Conservation (phyloP, 2,888 invertebrate species). For the Pterostichus madidus region DNA sequence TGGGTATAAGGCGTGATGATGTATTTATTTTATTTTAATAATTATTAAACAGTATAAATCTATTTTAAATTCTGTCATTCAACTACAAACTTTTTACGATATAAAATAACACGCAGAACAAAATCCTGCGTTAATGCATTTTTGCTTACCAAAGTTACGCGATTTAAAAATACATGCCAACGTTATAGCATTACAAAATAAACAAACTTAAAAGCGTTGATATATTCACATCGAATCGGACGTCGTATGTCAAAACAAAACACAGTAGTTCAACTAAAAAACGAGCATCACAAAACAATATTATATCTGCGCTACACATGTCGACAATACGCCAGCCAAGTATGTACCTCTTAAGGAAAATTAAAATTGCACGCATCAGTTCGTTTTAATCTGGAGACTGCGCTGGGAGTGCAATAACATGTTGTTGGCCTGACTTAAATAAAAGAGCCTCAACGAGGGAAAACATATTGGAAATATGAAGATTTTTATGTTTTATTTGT, state of each 20-base stretch:
- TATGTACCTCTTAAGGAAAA: conserved; percentile 62
- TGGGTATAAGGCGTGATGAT: too few species aligned
- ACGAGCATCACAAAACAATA: conserved; percentile 5
- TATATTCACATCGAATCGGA: conserved; percentile 58
- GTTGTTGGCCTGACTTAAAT: conserved; percentile 12
- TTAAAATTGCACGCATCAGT: conserved; percentile 63
- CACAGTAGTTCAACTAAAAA: conserved; percentile 25
- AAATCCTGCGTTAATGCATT: conserved; percentile 19
- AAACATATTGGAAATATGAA: conserved; percentile 29
- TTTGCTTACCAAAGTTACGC: conserved; percentile 20
- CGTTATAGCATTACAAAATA: conserved; percentile 61
- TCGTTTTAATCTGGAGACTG: conserved; percentile 28
- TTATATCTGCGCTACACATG: conserved; percentile 11
- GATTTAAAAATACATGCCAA: conserved; percentile 16
- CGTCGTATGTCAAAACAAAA: conserved; percentile 40
- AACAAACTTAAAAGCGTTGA: conserved; percentile 65
- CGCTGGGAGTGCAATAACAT: conserved; percentile 15
- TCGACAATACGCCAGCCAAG: conserved; percentile 25
- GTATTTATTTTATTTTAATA: too few species aligned
- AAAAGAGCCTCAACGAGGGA: conserved; percentile 1
- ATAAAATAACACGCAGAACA: background rate
- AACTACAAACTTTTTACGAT: too few species aligned
- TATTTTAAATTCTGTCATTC: too few species aligned
- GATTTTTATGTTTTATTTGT: background rate
- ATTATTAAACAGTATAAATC: too few species aligned